These are phyloP conservation scores for Engystomops pustulosus DNA, from an alignment of 2,113 vertebrate species.

Conservation along the genomic window DNA sequence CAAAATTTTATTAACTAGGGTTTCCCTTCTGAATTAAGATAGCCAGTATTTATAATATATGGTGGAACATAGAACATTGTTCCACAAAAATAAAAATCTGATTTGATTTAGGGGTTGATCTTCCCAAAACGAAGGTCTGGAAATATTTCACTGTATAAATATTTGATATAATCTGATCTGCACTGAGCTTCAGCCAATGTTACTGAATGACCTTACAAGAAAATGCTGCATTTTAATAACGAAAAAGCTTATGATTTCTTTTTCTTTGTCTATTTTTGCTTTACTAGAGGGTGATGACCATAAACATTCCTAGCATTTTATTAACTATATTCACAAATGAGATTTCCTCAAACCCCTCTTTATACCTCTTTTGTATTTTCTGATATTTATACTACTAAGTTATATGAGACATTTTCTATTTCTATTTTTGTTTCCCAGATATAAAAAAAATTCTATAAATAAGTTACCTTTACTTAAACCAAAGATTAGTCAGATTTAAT, in stretches of 20 bases:
- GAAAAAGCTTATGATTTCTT: neutral
- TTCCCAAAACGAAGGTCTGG: too few species aligned
- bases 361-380: neutral
- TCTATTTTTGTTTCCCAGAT: neutral
- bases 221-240: too few species aligned
- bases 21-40: too few species aligned
- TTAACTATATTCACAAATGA: neutral
- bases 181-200: too few species aligned
- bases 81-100: too few species aligned
- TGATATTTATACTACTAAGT: neutral
- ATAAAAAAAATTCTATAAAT: slow-evolving; percentile 11
- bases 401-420: neutral
- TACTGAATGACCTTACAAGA: too few species aligned
- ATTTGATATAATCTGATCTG: neutral
- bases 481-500: slow-evolving; percentile 42
- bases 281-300: neutral
- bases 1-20: too few species aligned
- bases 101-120: too few species aligned
- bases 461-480: slow-evolving; percentile 18
- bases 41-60: too few species aligned
- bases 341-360: neutral
- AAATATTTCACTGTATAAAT: too few species aligned
- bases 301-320: neutral
- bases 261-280: neutral
- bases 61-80: too few species aligned